Evolutionary conservation across 2,888 invertebrate genomes (phyloP).

Genomic region (Aphodius sticticus): DNA sequence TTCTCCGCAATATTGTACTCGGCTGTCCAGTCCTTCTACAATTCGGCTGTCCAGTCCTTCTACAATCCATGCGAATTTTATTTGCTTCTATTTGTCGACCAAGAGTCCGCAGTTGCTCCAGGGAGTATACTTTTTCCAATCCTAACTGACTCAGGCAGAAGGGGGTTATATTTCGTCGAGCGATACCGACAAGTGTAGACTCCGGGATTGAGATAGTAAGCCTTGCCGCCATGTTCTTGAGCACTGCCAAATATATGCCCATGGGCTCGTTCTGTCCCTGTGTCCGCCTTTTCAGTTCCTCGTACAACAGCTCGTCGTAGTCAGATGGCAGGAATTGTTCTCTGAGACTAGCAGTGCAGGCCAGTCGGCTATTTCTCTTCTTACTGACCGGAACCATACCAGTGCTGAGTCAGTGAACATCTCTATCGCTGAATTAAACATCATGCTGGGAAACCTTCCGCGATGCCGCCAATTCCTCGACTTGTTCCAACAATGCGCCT

Average conservation of each 20-base stretch:
- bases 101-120: not conserved
- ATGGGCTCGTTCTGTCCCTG: no score
- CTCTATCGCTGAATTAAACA: not conserved
- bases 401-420: not conserved
- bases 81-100: slow-evolving; percentile 9
- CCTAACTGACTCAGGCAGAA: not conserved
- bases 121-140: not conserved
- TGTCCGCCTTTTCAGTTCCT: no score
- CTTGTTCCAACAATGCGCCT: not conserved
- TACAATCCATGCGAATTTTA: not conserved
- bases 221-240: no score
- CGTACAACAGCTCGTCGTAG: no score
- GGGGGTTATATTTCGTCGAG: not conserved
- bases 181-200: no score
- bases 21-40: not conserved
- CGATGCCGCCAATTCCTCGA: not conserved
- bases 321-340: no score
- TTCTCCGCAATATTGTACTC: not conserved
- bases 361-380: not conserved
- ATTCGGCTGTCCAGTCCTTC: slow-evolving; percentile 8
- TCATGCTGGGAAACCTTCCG: not conserved
- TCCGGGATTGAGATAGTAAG: no score
- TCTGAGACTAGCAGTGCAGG: not conserved
- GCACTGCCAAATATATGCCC: no score
- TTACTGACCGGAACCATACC: not conserved